Conservation (phyloP, 2,888 invertebrate genomes). For the Cartodere bifasciata region DNA sequence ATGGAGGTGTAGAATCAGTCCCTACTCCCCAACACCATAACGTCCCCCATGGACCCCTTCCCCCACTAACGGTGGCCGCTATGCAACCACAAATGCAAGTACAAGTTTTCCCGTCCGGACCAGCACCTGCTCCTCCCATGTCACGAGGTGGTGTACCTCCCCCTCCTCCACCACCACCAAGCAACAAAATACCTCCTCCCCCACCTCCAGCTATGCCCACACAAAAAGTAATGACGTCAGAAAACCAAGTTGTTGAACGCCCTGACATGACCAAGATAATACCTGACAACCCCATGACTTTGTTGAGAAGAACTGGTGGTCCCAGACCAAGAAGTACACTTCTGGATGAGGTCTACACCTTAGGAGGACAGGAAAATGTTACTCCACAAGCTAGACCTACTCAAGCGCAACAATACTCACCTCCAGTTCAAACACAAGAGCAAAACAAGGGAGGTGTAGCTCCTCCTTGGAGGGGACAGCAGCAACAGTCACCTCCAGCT, state of each 20-base stretch:
- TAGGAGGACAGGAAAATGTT: background rate
- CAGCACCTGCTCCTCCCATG: constrained; percentile 23
- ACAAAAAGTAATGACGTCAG: constrained; percentile 36
- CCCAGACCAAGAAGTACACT: constrained; percentile 33
- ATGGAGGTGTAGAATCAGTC: constrained; percentile 49
- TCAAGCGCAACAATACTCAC: constrained; percentile 9
- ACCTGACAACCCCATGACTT: constrained; percentile 58
- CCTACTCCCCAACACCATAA: constrained; percentile 24
- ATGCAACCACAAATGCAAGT: constrained; percentile 52
- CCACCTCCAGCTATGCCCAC: constrained; percentile 44
- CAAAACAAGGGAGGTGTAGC: constrained; percentile 1
- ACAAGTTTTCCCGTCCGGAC: constrained; percentile 39
- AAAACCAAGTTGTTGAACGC: constrained; percentile 40
- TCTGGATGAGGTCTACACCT: constrained; percentile 24
- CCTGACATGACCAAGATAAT: constrained; percentile 57
- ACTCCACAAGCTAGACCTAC: constrained; percentile 3
- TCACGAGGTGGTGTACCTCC: constrained; percentile 18
- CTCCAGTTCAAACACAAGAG: constrained; percentile 4
- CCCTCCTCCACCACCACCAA: constrained; percentile 42
- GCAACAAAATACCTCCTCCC: constrained; percentile 40
- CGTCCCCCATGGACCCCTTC: constrained; percentile 36
- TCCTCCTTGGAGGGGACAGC: background rate
- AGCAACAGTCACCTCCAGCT: constrained; percentile 22
- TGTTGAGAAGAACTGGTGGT: constrained; percentile 55
- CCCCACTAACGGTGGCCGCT: constrained; percentile 49